Percentiles rank a stretch among this genome's conserved stretches.
Evolutionary conservation across 2,113 vertebrate genomes (phyloP).

Genomic region (Sarotherodon lohbergeri): DNA sequence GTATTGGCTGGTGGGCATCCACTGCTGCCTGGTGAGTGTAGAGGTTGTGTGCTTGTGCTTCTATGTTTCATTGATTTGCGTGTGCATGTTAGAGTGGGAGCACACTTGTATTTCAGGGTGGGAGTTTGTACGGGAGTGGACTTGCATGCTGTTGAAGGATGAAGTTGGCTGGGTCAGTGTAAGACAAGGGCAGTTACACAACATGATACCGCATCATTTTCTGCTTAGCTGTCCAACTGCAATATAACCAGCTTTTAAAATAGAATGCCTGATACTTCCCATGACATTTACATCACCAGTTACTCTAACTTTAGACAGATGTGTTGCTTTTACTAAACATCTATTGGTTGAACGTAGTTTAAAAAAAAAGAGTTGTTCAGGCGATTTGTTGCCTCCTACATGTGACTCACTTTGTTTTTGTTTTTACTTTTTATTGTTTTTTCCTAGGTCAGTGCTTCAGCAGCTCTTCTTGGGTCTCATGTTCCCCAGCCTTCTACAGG

Average conservation of each 20-base stretch:
- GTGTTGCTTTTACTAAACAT: background rate
- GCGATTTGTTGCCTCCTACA: background rate
- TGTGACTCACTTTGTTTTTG: background rate
- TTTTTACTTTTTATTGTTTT: background rate
- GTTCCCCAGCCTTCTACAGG: conserved; percentile 83
- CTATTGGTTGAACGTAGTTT: background rate
- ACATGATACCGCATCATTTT: background rate
- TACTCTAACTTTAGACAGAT: background rate
- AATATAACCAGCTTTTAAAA: conserved; percentile 1
- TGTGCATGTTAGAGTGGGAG: conserved; percentile 11
- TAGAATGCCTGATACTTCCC: background rate
- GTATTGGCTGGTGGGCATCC: conserved; percentile 95
- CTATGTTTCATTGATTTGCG: background rate
- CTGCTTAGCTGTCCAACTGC: background rate
- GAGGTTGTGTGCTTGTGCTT: background rate
- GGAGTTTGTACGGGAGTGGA: conserved; percentile 4
- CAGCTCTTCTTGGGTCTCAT: conserved; percentile 86
- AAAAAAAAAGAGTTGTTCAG: background rate
- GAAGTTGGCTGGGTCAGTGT: background rate
- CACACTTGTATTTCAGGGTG: background rate
- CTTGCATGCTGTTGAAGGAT: background rate
- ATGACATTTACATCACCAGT: conserved; percentile 23
- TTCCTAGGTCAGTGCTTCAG: conserved; percentile 88
- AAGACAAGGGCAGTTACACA: conserved; percentile 25
- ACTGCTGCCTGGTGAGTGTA: conserved; percentile 90